Evolutionary conservation across 2,113 vertebrate genomes (phyloP), one percentile per base, ranked within the genome.

Genomic region (Danionella cerebrum): DNA sequence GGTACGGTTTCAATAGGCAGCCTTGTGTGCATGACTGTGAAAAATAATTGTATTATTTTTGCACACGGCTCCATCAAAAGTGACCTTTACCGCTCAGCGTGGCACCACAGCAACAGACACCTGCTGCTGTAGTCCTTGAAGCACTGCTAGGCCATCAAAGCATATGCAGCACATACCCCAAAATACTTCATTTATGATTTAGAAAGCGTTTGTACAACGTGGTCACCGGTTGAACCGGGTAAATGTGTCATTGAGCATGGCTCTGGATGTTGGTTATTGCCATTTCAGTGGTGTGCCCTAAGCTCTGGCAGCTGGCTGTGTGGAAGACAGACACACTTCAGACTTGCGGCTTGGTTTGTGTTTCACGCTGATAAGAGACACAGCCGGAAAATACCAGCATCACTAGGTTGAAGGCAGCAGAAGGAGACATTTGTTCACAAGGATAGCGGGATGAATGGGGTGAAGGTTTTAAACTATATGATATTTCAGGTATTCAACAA

Each of bases 21-120:
- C 67, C 33, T 35, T 70, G 45, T 13, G 55, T 16, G 42, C 19
- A 35, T 51, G 65, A 21, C 59, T 39, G 39, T 47, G 52, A 72
- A 35, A 29, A 45, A 47, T 63, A 62, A 55, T 63, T 50, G 51
- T 51, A 51, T 48, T 67, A 67, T 63, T 70, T 70, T 60, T 50
- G 48, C 38, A 33, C 48, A 21, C 63, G 47, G 29, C 19, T 21
- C 48, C 39, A 65, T 44, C 36, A 36, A 69, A 65, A 65, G 45
- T 69, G 60, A 69, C 71, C 71, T 73, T 73, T 73, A 69, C 63
- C 69, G 58, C 51, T 57, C 66, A 58, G 71, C 59, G 41, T 29
- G 71, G 36, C 35, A 63, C 22, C 67, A 36, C 44, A 44, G 67
- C 57, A 53, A 53, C 57, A 69, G 67, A 62, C 57, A 70, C 67